A percentile compares a stretch with the other conserved stretches of the same genome.
Conservation (phyloP, 2,797 vertebrate genomes). For the Hozukius guyotensis region DNA sequence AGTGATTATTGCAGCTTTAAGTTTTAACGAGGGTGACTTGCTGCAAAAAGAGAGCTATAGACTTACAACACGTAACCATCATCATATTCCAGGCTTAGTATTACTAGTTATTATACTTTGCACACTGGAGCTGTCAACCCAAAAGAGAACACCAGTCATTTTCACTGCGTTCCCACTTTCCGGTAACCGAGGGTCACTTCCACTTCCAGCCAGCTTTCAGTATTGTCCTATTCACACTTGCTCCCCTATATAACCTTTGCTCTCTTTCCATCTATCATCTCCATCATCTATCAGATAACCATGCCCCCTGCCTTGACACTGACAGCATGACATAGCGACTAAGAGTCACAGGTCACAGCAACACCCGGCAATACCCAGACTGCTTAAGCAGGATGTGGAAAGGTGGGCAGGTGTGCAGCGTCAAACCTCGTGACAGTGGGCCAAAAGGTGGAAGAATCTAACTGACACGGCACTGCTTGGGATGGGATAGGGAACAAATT, state of each 20-base stretch:
- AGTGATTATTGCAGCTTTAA: not conserved
- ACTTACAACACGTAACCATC: not conserved
- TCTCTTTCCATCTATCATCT: slow-evolving; percentile 7
- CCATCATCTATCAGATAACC: slow-evolving; percentile 7
- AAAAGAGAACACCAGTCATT: not conserved
- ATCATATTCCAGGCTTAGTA: slow-evolving; percentile 9
- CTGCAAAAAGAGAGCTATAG: not conserved
- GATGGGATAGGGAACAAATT: not conserved
- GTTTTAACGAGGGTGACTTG: not conserved
- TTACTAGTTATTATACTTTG: not conserved
- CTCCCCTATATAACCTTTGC: not conserved
- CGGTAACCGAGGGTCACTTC: not conserved
- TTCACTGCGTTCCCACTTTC: slow-evolving; percentile 4
- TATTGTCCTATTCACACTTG: slow-evolving; percentile 8
- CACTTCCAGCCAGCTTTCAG: slow-evolving; percentile 9
- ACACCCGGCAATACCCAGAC: slow-evolving; percentile 3
- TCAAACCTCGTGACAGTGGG: slow-evolving; percentile 1
- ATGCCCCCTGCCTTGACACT: slow-evolving; percentile 7
- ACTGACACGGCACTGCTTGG: not conserved
- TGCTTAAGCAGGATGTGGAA: slow-evolving; percentile 12
- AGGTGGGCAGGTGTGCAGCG: slow-evolving; percentile 10
- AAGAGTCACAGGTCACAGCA: slow-evolving; percentile 15
- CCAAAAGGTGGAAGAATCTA: slow-evolving; percentile 3
- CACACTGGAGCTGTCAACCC: not conserved
- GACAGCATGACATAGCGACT: not conserved